Evolutionary conservation across 2,888 invertebrate genomes (phyloP).

Genomic region (Plemyria rubiginata): DNA sequence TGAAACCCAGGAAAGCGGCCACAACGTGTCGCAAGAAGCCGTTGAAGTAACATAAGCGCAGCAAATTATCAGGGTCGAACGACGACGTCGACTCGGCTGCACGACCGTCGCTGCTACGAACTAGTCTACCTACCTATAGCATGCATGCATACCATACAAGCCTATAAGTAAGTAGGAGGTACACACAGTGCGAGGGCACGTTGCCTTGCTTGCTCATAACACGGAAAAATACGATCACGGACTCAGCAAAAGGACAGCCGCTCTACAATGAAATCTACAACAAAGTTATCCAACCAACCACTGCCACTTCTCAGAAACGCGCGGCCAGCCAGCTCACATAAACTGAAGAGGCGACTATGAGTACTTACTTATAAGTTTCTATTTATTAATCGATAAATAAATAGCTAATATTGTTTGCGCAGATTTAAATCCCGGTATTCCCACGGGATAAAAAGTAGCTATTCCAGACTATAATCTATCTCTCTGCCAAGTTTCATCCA

Average conservation of each 20-base stretch:
- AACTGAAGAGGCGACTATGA: conserved; percentile 33
- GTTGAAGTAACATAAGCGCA: conserved; percentile 83
- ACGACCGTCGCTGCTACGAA: conserved; percentile 69
- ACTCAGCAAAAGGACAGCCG: conserved; percentile 65
- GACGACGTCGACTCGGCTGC: conserved; percentile 70
- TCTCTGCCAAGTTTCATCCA: too few species aligned
- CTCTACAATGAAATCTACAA: conserved; percentile 54
- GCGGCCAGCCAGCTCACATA: conserved; percentile 35
- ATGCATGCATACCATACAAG: conserved; percentile 38
- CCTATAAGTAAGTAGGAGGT: conserved; percentile 43
- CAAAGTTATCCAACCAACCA: conserved; percentile 56
- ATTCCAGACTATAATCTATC: too few species aligned
- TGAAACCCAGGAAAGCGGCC: conserved; percentile 73
- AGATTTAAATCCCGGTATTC: too few species aligned
- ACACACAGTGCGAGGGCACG: conserved; percentile 58
- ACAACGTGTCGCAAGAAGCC: conserved; percentile 80
- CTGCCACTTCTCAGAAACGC: conserved; percentile 59
- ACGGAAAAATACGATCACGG: conserved; percentile 71
- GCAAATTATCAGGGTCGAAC: conserved; percentile 82
- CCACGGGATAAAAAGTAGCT: too few species aligned
- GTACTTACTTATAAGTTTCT: too few species aligned
- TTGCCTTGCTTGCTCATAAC: conserved; percentile 57
- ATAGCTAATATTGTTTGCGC: conserved; percentile 48
- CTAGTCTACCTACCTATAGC: conserved; percentile 57
- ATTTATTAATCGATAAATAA: conserved; percentile 38